phyloP scores from a whole-genome alignment of 30 jellyfish, hydroid and myxozoan genomes.

The Cassiopea xamachana region DNA sequence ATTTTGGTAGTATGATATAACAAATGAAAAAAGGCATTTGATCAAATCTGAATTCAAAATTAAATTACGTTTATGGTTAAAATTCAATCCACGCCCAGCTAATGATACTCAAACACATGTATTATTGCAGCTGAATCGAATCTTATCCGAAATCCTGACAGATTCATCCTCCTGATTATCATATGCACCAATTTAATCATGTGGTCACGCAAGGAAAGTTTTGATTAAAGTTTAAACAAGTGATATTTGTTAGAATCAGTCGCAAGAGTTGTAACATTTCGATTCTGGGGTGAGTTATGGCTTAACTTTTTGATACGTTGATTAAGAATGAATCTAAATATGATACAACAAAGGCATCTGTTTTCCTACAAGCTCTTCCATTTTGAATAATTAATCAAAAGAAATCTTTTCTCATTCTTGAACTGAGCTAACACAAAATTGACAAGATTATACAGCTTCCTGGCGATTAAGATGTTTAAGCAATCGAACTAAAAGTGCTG shows the following conservation, averaged over 20 bases:
- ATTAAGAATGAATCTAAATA: neutral
- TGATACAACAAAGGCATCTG: neutral
- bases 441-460: neutral
- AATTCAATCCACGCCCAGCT: too few species aligned
- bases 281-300: neutral
- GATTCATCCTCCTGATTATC: neutral
- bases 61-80: too few species aligned
- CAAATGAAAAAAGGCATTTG: too few species aligned
- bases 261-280: neutral
- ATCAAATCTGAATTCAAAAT: too few species aligned
- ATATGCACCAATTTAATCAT: neutral
- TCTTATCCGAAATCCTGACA: neutral
- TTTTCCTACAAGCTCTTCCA: neutral
- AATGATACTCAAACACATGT: neutral
- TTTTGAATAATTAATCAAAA: neutral
- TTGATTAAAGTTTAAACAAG: neutral
- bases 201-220: neutral
- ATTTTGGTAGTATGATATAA: too few species aligned
- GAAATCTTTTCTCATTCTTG: neutral
- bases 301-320: neutral
- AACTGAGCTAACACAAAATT: neutral
- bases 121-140: neutral
- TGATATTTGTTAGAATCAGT: neutral
- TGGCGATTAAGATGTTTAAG: neutral
- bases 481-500: neutral